These are phyloP conservation scores for Formica selysi DNA, from an alignment of 1,140 invertebrate species.

Conservation along the genomic window DNA sequence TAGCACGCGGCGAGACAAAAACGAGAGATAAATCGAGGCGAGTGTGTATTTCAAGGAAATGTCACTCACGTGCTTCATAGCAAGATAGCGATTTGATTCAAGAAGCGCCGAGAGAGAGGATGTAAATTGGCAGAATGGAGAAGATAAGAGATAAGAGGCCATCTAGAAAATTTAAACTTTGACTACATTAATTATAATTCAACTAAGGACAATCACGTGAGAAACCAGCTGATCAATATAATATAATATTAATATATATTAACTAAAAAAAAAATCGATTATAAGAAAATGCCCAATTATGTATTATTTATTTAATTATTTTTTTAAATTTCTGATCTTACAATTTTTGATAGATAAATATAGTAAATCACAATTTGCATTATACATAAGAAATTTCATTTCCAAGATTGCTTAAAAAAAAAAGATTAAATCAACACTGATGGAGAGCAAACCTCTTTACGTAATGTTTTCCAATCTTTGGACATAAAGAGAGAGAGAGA, in stretches of 20 bases:
- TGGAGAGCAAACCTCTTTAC: not conserved
- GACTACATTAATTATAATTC: slow-evolving; percentile 15
- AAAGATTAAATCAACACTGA: not conserved
- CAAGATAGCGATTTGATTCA: slow-evolving; percentile 46
- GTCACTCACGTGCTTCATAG: slow-evolving; percentile 6
- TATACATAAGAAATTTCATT: not conserved
- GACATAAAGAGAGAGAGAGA: not conserved
- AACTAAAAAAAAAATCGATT: not conserved
- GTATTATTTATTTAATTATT: slow-evolving; percentile 4
- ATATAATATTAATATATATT: not conserved
- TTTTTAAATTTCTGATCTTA: not conserved
- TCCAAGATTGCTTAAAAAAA: not conserved
- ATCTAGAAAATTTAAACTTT: slow-evolving; percentile 39
- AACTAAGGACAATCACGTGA: not conserved
- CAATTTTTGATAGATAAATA: not conserved
- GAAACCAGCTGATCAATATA: not conserved
- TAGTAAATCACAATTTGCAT: not conserved
- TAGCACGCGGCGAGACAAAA: slow-evolving; percentile 33
- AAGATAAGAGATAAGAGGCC: not conserved
- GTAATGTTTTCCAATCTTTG: not conserved
- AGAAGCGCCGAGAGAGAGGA: not conserved
- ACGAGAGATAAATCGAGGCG: slow-evolving; percentile 30
- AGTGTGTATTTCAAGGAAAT: slow-evolving; percentile 41
- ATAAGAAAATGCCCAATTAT: not conserved
- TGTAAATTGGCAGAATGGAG: slow-evolving; percentile 24